Evolutionary conservation across 2,797 vertebrate genomes (phyloP).

Genomic region (Schizothorax lantsangensis): DNA sequence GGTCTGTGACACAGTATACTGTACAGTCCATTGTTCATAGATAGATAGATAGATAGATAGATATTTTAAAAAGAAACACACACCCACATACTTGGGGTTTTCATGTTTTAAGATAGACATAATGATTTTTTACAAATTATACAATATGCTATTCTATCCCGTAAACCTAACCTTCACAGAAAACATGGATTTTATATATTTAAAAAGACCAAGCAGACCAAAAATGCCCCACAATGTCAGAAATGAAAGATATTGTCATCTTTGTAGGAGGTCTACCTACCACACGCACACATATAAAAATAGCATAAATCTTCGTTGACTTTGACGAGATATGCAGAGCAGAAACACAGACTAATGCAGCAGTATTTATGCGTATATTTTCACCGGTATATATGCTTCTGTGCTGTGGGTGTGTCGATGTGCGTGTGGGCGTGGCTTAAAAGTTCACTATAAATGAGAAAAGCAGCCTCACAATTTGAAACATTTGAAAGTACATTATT

Average conservation of each 20-base stretch:
- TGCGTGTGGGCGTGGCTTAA: conserved; percentile 48
- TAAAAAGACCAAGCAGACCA: too few species aligned
- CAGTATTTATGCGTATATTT: neutral
- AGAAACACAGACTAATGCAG: neutral
- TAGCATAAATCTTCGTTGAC: neutral
- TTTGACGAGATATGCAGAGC: neutral
- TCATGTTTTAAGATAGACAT: neutral
- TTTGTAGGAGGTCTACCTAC: neutral
- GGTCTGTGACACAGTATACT: neutral
- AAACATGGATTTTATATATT: neutral
- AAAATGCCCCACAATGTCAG: neutral
- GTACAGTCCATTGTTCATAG: conserved; percentile 7
- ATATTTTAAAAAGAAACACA: too few species aligned
- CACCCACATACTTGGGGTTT: too few species aligned
- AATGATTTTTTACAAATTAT: neutral
- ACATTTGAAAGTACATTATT: conserved; percentile 4
- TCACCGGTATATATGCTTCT: neutral
- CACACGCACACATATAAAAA: neutral
- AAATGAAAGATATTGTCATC: neutral
- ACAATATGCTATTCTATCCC: neutral
- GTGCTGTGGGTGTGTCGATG: neutral
- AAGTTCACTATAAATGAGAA: conserved; percentile 59
- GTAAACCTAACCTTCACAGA: neutral
- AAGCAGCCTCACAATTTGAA: conserved; percentile 9
- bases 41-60: conserved; percentile 21